Evolutionary conservation across 2,888 invertebrate species (phyloP).

Genomic region (Panorpa germanica): DNA sequence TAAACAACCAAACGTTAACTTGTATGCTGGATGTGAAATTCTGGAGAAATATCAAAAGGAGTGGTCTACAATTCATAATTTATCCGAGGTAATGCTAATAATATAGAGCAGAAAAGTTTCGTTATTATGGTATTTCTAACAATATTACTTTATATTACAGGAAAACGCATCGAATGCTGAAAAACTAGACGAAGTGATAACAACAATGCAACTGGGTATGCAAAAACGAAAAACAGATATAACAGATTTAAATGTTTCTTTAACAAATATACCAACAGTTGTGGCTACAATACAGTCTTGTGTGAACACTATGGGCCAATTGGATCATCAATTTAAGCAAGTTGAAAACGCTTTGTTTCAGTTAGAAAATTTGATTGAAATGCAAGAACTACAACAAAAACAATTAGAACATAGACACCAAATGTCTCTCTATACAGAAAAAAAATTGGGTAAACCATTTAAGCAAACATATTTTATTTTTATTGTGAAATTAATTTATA

Average conservation of each 20-base stretch:
- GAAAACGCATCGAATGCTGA: slow-evolving; percentile 35
- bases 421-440: slow-evolving; percentile 38
- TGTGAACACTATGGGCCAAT: slow-evolving; percentile 20
- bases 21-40: slow-evolving; percentile 40
- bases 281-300: slow-evolving; percentile 23
- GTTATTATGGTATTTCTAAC: too few relatives aligned
- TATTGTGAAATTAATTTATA: slow-evolving; percentile 4
- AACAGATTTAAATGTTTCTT: slow-evolving; percentile 18
- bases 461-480: slow-evolving; percentile 4
- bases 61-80: slow-evolving; percentile 41
- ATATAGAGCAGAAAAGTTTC: too few relatives aligned
- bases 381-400: slow-evolving; percentile 38
- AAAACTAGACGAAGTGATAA: slow-evolving; percentile 26
- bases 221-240: slow-evolving; percentile 16
- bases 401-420: slow-evolving; percentile 42
- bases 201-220: slow-evolving; percentile 20
- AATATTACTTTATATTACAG: too few relatives aligned
- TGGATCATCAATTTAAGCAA: slow-evolving; percentile 31
- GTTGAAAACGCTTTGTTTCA: slow-evolving; percentile 35
- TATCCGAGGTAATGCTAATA: too few relatives aligned
- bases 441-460: slow-evolving; percentile 31
- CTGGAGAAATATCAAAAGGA: slow-evolving; percentile 41
- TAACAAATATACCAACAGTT: slow-evolving; percentile 20
- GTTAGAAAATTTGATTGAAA: slow-evolving; percentile 41
- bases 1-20: slow-evolving; percentile 18